phyloP scores from a whole-genome alignment of 2,113 vertebrate species.

The Burhinus oedicnemus region DNA sequence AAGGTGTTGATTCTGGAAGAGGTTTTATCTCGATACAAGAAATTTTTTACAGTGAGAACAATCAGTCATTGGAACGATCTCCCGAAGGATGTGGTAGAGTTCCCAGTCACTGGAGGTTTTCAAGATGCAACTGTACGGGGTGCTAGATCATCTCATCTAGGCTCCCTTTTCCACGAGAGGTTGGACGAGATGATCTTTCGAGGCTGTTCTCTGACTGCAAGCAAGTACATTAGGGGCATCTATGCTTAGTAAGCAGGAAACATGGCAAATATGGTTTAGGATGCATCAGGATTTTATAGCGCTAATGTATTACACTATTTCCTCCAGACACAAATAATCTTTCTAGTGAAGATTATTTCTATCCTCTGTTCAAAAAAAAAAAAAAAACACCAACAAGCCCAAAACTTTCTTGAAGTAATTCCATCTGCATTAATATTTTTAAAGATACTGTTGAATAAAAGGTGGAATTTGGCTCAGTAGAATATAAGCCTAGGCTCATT shows the following conservation, averaged over 20 bases:
- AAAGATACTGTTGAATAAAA: neutral
- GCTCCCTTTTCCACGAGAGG: neutral
- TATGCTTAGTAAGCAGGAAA: neutral
- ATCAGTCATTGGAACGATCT: neutral
- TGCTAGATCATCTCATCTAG: neutral
- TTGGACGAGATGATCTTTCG: neutral
- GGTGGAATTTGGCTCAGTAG: neutral
- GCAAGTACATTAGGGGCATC: neutral
- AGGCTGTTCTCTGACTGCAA: neutral
- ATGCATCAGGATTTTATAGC: neutral
- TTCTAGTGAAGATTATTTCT: neutral
- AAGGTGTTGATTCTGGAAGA: neutral
- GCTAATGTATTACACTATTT: neutral
- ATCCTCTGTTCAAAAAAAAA: neutral
- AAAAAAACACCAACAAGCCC: no score
- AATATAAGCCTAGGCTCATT: neutral
- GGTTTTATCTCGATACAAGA: neutral
- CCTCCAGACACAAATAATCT: neutral
- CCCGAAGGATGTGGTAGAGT: fast-evolving
- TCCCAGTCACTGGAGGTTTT: neutral
- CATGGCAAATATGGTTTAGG: fast-evolving
- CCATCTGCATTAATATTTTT: neutral
- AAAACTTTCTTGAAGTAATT: neutral
- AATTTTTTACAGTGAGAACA: neutral
- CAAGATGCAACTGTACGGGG: fast-evolving